phyloP scores from a whole-genome alignment of 2,888 invertebrate genomes.

The Agrotis exclamationis region DNA sequence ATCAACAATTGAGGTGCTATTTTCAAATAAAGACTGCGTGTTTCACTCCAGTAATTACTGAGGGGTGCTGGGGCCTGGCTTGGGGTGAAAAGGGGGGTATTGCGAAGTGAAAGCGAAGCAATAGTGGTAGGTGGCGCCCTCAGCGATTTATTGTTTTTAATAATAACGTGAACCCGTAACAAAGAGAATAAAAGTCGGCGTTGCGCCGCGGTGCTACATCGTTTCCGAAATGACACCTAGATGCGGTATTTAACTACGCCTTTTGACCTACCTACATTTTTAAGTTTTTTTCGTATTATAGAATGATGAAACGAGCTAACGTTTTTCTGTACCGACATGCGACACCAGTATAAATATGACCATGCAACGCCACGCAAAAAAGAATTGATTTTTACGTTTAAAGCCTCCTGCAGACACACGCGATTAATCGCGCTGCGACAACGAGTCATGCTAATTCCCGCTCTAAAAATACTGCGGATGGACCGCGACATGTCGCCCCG shows the following conservation, averaged over 20 bases:
- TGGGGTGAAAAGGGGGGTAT: slow-evolving; percentile 69
- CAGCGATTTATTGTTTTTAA: slow-evolving; percentile 91
- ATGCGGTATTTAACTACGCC: slow-evolving; percentile 44
- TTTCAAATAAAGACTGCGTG: slow-evolving; percentile 76
- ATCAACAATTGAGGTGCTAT: slow-evolving; percentile 74
- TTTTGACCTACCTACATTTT: background rate
- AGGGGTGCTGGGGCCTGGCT: slow-evolving; percentile 56
- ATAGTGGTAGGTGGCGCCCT: slow-evolving; percentile 89
- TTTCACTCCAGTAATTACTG: slow-evolving; percentile 68
- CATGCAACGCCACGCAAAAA: too few relatives aligned
- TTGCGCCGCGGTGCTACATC: slow-evolving; percentile 71
- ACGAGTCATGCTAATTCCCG: too few relatives aligned
- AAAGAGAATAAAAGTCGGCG: slow-evolving; percentile 89
- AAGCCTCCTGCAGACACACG: too few relatives aligned
- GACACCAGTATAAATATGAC: too few relatives aligned
- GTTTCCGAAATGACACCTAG: background rate
- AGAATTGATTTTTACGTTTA: too few relatives aligned
- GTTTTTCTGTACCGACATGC: too few relatives aligned
- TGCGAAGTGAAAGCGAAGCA: slow-evolving; percentile 88
- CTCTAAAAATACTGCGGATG: too few relatives aligned
- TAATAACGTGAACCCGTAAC: slow-evolving; percentile 90
- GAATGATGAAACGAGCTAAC: too few relatives aligned
- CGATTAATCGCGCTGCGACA: too few relatives aligned
- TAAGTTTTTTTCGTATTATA: too few relatives aligned
- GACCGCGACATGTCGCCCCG: too few relatives aligned